phyloP scores from a whole-genome alignment of 2,113 vertebrate genomes.

The Ctenodactylus gundi region DNA sequence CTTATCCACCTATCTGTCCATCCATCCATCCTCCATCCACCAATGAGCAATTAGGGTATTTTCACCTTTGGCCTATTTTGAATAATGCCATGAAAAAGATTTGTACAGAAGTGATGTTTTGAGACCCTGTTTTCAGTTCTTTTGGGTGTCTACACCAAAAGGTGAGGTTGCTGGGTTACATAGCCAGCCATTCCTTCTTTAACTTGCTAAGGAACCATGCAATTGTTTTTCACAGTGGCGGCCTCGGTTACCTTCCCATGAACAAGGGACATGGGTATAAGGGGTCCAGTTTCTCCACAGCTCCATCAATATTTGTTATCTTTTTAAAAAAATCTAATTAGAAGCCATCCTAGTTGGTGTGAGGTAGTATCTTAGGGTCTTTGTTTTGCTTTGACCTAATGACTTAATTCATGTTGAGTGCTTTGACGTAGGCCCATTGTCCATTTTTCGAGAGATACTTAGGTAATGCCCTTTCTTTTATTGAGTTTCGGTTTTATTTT shows the following conservation, averaged over 20 bases:
- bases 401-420: accelerated
- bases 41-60: no score
- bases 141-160: accelerated
- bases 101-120: accelerated
- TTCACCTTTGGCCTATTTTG: background rate
- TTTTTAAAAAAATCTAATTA: background rate
- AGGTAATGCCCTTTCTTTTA: background rate
- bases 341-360: background rate
- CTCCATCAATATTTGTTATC: background rate
- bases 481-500: background rate
- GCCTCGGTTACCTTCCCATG: background rate
- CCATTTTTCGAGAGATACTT: no score
- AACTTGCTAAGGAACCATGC: background rate
- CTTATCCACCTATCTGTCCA: accelerated
- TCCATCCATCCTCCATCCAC: no score
- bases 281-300: accelerated
- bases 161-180: background rate
- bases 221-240: background rate
- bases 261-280: accelerated
- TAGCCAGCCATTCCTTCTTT: background rate
- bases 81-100: background rate
- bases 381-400: background rate
- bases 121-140: background rate
- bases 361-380: accelerated
- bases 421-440: accelerated